Conservation (phyloP, 2,113 vertebrate genomes). For the Archocentrus centrarchus region DNA sequence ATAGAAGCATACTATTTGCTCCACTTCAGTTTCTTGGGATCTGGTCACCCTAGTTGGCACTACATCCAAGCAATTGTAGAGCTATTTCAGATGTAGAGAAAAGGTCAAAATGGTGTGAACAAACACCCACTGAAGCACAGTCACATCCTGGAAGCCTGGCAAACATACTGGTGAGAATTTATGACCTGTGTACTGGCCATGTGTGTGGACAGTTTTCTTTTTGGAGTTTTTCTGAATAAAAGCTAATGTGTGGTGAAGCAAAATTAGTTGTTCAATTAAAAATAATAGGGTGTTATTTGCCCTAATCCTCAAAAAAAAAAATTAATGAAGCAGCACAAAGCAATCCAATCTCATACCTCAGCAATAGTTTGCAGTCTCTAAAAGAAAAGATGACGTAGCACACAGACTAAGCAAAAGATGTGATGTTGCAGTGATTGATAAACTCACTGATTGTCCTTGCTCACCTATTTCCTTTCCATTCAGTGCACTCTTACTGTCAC, state of each 20-base stretch:
- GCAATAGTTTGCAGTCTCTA: background rate
- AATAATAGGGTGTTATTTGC: background rate
- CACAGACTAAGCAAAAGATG: constrained; percentile 21
- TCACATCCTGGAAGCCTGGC: background rate
- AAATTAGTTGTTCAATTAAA: background rate
- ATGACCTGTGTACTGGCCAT: background rate
- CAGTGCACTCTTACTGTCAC: constrained; percentile 88
- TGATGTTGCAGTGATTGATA: constrained; percentile 20
- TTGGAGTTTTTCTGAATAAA: background rate
- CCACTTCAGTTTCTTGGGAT: background rate
- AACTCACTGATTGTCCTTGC: constrained; percentile 45
- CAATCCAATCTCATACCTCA: background rate
- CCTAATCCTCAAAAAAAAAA: background rate
- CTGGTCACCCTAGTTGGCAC: background rate
- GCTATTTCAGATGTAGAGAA: background rate
- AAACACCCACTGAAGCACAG: background rate
- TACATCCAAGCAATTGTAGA: background rate
- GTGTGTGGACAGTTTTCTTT: background rate
- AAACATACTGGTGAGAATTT: background rate
- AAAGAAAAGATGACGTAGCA: constrained; percentile 27
- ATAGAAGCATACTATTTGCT: background rate
- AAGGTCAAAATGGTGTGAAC: background rate
- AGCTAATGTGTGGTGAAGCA: background rate
- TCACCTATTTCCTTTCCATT: constrained; percentile 92
- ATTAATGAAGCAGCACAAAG: constrained; percentile 7